Evolutionary conservation across 2,797 vertebrate species (phyloP), one percentile per base, ranked within the genome.

Genomic region (Sardinella longiceps): DNA sequence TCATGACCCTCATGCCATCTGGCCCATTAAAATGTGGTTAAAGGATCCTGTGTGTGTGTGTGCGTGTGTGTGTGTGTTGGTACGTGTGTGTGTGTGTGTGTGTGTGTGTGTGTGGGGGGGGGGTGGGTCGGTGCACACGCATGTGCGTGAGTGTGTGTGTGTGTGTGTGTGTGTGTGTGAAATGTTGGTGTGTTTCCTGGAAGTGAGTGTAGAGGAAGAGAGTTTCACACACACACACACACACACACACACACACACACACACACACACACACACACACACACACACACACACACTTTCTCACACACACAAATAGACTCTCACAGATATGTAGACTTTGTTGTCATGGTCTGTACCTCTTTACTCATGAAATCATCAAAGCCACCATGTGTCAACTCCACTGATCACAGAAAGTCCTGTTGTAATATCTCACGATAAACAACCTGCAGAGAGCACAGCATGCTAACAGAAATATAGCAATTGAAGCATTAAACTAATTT

Each of bases 161-260:
- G 56, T 58, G 15, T 53, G 14, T 53, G 51, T 53, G 51, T 53
- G 51, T 53, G 11, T 53, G 14, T 18, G 51, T 84, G 37, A 86
- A 77, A 83, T 80, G 81, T 82, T 39, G 51, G 58, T 82, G 77
- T 50, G 51, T 88, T 88, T 88, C 83, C 83, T 88, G 84, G 85
- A 83, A 14, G 28, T 25, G 25, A 66, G 58, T 74, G 30, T 56
- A 81, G 60, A 50, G 81, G 80, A 85, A 83, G 53, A 43, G 39
- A 85, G 74, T 66, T 58, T 53, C 80, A 45, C 15, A 30, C 51
- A 80, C 63, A 82, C 77, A 37, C 43, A 82, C 80, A 84, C 39
- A 82, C 74, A 70, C 56, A 51, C 80, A 70, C 63, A 70, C 30
- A 70, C 30, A 70, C 63, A 28, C 60, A 63, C 25, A 63, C 60